Evolutionary conservation across 2,797 vertebrate species (phyloP), one percentile per base, ranked within the genome.

Genomic region (Brachyrhaphis roseni): DNA sequence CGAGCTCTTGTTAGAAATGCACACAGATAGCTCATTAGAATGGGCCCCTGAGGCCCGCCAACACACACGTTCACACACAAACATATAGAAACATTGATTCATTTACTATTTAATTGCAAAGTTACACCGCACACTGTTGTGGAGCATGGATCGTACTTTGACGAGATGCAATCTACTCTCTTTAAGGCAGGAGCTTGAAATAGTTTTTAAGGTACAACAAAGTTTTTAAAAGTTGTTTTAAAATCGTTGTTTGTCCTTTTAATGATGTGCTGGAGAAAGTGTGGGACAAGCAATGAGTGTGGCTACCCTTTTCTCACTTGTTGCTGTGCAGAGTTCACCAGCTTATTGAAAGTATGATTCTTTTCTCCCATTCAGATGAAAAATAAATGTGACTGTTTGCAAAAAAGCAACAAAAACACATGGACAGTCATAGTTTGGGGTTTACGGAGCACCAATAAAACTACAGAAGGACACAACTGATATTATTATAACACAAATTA

Each of bases 1-100:
- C 77, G 87, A 90, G 91, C 94, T 93, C 93, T 93, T 93, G 92
- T 95, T 95, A 95, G 94, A 94, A 95, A 96, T 94, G 92, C 95
- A 94, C 95, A 95, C 94, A 93, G 95, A 94, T 95, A 95, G 94
- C 95, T 96, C 95, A 96, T 96, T 96, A 96, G 95, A 92, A 93
- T 59, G 88, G 92, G 90, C 95, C 95, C 95, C 91, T 81, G 92
- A 95, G 95, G 93, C 92, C 93, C 94, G 91, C 89, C 92, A 89
- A 91, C 89, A 91, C 89, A 90, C 90, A 92, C 80, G 81, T 77
- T 83, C 86, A 89, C 91, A 93, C 87, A 89, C 92, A 95, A 92
- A 94, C 89, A 90, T 88, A 91, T 90, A 90, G 88, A 90, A 93
- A 94, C 91, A 94, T 93, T 94, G 93, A 94, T 95, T 90, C 84